Conservation (phyloP, 2,797 vertebrate genomes). For the Xiphophorus birchmanni region DNA sequence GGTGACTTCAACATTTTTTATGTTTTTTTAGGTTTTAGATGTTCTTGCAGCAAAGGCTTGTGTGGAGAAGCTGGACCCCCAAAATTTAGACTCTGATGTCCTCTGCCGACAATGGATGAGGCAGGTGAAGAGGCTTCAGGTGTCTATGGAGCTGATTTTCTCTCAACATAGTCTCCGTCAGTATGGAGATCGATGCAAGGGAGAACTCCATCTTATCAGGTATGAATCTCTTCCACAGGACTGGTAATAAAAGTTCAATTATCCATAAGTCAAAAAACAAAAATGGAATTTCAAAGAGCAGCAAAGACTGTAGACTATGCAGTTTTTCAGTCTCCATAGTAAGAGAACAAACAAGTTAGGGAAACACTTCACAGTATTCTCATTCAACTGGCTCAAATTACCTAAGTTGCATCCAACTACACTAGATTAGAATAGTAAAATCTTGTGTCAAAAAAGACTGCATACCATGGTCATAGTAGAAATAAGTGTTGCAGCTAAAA, state of each 20-base stretch:
- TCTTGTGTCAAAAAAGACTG: neutral
- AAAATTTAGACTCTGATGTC: conserved; percentile 17
- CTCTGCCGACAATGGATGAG: conserved; percentile 31
- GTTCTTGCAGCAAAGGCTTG: conserved; percentile 47
- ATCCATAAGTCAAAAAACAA: neutral
- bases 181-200: conserved; percentile 39
- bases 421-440: neutral
- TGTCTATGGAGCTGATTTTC: conserved; percentile 43
- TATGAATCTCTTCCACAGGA: conserved; percentile 11
- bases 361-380: neutral
- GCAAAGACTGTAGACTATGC: neutral
- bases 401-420: neutral
- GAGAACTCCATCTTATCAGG: conserved; percentile 25
- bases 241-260: neutral
- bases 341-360: neutral
- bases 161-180: conserved; percentile 11
- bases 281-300: neutral
- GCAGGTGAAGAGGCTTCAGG: conserved; percentile 47
- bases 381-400: neutral
- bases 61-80: conserved; percentile 36
- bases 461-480: neutral
- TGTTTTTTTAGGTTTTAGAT: conserved; percentile 44
- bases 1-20: neutral
- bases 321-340: neutral
- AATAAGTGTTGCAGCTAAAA: neutral